These are phyloP conservation scores for Alligator mississippiensis DNA, from an alignment of 2,113 vertebrate genomes.

Conservation along the genomic window DNA sequence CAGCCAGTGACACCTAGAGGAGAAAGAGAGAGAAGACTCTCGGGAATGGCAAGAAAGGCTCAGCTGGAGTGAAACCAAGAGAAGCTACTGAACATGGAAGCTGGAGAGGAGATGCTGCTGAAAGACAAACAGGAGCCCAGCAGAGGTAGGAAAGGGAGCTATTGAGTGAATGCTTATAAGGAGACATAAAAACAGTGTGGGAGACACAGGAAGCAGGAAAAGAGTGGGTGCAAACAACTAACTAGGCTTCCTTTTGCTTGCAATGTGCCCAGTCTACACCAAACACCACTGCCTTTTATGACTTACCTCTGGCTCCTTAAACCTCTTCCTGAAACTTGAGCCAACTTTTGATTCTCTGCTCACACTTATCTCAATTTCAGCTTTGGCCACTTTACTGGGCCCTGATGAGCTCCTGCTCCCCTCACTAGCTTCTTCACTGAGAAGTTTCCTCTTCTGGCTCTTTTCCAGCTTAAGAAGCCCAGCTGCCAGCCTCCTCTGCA, in stretches of 20 bases:
- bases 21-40: background rate
- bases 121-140: background rate
- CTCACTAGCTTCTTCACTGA: background rate
- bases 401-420: background rate
- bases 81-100: background rate
- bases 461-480: background rate
- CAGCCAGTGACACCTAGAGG: background rate
- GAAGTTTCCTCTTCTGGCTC: background rate
- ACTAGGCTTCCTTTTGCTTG: background rate
- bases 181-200: background rate
- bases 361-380: background rate
- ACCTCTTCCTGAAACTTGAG: background rate
- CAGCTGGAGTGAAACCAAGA: background rate
- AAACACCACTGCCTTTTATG: background rate
- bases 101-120: background rate
- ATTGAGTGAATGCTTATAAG: fast-evolving
- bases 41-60: background rate
- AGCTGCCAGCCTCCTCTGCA: conserved; percentile 21
- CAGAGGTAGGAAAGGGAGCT: background rate
- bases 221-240: background rate
- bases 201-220: background rate
- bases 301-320: background rate
- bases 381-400: background rate
- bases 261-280: background rate
- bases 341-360: background rate